phyloP scores from a whole-genome alignment of 2,113 vertebrate species.

The Puntigrus tetrazona region DNA sequence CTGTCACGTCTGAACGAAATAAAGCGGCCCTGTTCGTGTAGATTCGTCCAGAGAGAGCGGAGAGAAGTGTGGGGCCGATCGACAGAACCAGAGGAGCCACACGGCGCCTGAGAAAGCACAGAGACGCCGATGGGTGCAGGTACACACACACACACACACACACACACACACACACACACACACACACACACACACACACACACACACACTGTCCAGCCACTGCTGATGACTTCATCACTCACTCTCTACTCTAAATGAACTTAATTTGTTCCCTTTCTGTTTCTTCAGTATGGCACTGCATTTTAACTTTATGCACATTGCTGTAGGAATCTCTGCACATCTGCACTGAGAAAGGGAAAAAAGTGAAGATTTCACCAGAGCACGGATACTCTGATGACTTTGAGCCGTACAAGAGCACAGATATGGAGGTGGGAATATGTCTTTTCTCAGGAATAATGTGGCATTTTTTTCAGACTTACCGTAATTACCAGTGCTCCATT shows the following conservation, averaged over 20 bases:
- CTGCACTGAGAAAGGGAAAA: conserved; percentile 81
- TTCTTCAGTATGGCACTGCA: neutral
- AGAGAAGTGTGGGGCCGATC: conserved; percentile 60
- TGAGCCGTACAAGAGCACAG: conserved; percentile 77
- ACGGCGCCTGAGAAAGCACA: conserved; percentile 83
- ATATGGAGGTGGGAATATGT: conserved; percentile 68
- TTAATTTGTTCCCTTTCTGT: neutral
- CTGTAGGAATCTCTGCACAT: conserved; percentile 84
- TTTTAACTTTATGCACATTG: conserved; percentile 22
- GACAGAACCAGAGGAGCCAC: conserved; percentile 66
- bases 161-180: neutral
- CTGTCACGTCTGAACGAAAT: neutral
- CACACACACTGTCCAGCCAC: too few relatives aligned
- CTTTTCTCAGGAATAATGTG: conserved; percentile 1
- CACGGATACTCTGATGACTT: conserved; percentile 81
- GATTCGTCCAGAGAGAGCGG: conserved; percentile 65
- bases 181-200: neutral
- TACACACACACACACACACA: conserved; percentile 57
- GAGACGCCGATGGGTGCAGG: conserved; percentile 90
- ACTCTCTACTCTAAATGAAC: neutral
- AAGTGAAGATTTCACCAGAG: conserved; percentile 78
- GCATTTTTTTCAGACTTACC: neutral
- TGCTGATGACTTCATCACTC: neutral
- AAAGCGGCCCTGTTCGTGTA: conserved; percentile 51
- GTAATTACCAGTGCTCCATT: neutral